Evolutionary conservation across 2,113 vertebrate genomes (phyloP).

Genomic region (Nothoprocta perdicaria): DNA sequence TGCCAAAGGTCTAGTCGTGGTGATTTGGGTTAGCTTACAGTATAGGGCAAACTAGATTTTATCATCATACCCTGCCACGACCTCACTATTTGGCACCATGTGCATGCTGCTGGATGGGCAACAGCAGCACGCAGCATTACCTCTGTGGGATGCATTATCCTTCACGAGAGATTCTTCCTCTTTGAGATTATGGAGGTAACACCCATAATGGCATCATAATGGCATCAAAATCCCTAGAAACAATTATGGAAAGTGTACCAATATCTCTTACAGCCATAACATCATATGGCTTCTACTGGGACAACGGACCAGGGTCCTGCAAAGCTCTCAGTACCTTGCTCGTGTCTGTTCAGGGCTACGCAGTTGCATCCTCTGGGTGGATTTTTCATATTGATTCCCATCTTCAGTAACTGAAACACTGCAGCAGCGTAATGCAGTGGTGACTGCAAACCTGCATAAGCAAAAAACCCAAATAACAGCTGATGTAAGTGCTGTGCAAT

Average conservation of each 20-base stretch:
- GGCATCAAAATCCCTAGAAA: conserved; percentile 42
- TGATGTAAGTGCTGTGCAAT: background rate
- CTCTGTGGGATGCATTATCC: conserved; percentile 12
- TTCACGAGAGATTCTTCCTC: background rate
- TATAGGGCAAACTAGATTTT: conserved; percentile 10
- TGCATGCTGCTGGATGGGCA: background rate
- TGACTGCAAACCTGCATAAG: background rate
- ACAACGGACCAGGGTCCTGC: background rate
- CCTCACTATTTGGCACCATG: conserved; percentile 28
- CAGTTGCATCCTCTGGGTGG: conserved; percentile 7
- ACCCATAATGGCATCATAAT: background rate
- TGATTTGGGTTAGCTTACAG: conserved; percentile 22
- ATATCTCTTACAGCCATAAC: conserved; percentile 4
- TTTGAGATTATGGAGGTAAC: conserved; percentile 32
- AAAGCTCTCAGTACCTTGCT: background rate
- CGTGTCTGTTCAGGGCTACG: background rate
- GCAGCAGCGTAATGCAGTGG: background rate
- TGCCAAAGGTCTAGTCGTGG: conserved; percentile 43
- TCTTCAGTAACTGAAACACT: conserved; percentile 23
- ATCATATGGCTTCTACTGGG: conserved; percentile 35
- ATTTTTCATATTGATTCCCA: conserved; percentile 31
- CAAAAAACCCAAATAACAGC: background rate
- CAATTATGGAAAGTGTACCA: conserved; percentile 31
- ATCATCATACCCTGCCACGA: conserved; percentile 5
- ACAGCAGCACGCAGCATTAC: background rate